Evolutionary conservation across 2,113 vertebrate genomes (phyloP).

Genomic region (Hemichromis elongatus): DNA sequence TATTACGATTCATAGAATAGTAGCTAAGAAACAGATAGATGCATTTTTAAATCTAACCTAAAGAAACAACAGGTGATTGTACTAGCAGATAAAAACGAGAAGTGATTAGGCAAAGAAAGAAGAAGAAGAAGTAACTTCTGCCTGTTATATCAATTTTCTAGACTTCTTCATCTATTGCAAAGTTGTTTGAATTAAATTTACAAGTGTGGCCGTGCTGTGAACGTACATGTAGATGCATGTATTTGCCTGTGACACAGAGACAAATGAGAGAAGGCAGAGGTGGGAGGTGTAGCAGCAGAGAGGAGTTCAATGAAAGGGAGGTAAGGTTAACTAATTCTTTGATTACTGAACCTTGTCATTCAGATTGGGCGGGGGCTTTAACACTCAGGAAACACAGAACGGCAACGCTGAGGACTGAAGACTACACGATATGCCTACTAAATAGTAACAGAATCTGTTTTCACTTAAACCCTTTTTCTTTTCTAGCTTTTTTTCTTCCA

Average conservation of each 20-base stretch:
- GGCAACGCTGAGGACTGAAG: rapidly evolving
- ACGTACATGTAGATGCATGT: rapidly evolving
- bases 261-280: not conserved
- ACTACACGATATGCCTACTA: rapidly evolving
- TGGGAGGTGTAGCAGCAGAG: conserved; percentile 1
- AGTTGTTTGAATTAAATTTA: not conserved
- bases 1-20: not conserved
- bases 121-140: not conserved
- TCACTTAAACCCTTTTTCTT: rapidly evolving
- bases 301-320: conserved; percentile 43
- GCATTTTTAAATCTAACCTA: not conserved
- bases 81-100: not conserved
- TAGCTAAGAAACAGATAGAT: not conserved
- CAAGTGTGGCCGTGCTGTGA: not conserved
- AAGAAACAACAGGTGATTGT: not conserved
- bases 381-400: not conserved
- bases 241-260: not conserved
- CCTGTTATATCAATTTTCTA: not conserved
- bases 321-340: conserved; percentile 68
- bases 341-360: conserved; percentile 73
- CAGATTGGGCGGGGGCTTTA: conserved; percentile 35
- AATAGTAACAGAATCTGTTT: not conserved
- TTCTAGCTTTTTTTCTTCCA: rapidly evolving
- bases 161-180: not conserved
- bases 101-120: not conserved